Base-by-base conservation (phyloP, 2,888 invertebrate genomes). In the Agrilus mali region DNA sequence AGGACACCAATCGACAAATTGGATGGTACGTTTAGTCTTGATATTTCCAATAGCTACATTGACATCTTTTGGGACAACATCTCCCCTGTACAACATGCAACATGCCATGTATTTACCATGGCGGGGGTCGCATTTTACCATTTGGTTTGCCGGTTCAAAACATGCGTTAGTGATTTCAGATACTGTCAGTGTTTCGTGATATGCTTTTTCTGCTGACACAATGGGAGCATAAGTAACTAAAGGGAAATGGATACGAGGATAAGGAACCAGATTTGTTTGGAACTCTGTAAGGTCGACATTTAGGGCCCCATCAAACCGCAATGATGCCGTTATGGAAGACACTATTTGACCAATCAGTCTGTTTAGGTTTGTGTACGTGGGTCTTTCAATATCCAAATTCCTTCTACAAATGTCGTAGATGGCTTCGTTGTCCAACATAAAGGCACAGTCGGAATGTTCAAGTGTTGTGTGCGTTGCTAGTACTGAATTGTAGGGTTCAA, bases 351-450 rank as follows among this genome's bases (percentile, higher is more conserved):
- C 73, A 48, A 78, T 74, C 33, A 80, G 64, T 37, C 79, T 65
- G 57, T 80, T 80, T 33, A 80, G 61, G 60, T 79, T 78, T 13
- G 74, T 74, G 60, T 78, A 80, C 1, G 77, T 73, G 16, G 79
- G 79, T 33, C 78, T 63, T 45, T 72, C 72, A 47, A 77, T 74
- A 53, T 70, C 72, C 47, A 80, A 74, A 57, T 77, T 77, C 47
- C 73, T 65, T 31, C 74, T 64, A 60, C 77, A 78, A 69, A 64
- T 64, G 68, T 77, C 55, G 65, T 74, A 68, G 47, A 63, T 64
- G 31, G 64, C 63, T 56, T 65, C 63, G 47, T 65, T 64, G 50
- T 64, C 65, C 22, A 63, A 70, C 76, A 76, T 75, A 55, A 77
- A 77, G 31, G 75, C 73, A 56, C 76, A 77, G 58, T 77, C 76